Conservation (phyloP, 2,113 vertebrate genomes). For the Arvicanthis niloticus region DNA sequence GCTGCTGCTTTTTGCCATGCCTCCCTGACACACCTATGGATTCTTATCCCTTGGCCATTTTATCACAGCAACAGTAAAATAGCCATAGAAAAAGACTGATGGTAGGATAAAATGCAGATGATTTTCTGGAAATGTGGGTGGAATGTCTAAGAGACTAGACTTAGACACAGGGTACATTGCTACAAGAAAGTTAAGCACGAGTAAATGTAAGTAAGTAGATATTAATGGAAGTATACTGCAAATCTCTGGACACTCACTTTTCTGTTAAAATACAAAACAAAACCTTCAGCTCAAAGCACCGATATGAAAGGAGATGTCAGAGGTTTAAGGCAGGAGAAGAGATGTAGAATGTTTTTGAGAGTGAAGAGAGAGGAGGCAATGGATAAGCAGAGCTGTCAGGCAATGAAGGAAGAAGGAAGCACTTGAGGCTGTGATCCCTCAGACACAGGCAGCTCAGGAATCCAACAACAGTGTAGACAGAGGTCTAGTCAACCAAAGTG, state of each 20-base stretch:
- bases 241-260: neutral
- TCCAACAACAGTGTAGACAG: neutral
- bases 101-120: neutral
- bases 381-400: neutral
- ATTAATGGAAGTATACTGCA: neutral
- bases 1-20: neutral
- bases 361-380: neutral
- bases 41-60: neutral
- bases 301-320: neutral
- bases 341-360: neutral
- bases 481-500: neutral
- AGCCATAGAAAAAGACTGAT: neutral
- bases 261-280: constrained; percentile 28
- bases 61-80: neutral
- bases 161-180: neutral
- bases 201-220: neutral
- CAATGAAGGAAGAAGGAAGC: neutral
- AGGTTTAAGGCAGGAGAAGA: neutral
- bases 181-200: neutral
- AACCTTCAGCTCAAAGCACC: neutral
- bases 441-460: neutral
- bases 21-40: neutral
- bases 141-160: neutral
- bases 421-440: neutral
- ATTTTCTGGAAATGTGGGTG: neutral